Base-by-base conservation (phyloP, 2,797 vertebrate genomes). In the Anas acuta region DNA sequence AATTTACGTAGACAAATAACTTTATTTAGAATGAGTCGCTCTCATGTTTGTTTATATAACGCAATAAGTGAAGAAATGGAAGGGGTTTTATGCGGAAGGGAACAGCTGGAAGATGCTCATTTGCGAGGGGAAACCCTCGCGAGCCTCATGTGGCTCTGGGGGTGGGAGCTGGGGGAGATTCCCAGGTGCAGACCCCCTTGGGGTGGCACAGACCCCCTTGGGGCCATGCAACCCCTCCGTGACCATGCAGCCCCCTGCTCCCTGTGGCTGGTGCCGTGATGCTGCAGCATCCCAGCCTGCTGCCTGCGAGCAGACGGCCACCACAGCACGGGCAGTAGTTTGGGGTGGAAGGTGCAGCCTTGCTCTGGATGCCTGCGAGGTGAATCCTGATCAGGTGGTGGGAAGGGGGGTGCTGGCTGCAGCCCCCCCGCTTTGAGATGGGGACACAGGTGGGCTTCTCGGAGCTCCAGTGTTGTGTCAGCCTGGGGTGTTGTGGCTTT, bases 1-100 rank as follows among this genome's bases (percentile, higher is more conserved):
- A 96, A 97, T 97, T 97, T 95, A 96, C 70, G 74, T 73, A 94
- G 94, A 92, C 95, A 96, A 95, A 97, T 86, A 96, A 96, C 97
- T 97, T 97, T 96, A 95, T 97, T 98, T 95, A 95, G 97, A 95
- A 79, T 1, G 61, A 84, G 88, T 47, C 26, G 14, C 87, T 91
- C 90, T 94, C 75, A 13, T 95, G 95, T 96, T 96, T 97, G 96
- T 96, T 97, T 96, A 94, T 92, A 72, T 61, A 80, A 92, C 94
- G 93, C 62, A 82, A 54, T 71, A 82, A 67, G 89, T 69, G 56
- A 93, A 96, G 91, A 91, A 95, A 60, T 3, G 57, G 69, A 69
- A 35, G 62, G 14, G 61, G 30, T 53, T 79, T 89, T 76, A 49
- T 62, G 81, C 25, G 71, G 91, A 92, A 70, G 80, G 95, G 83